These are phyloP conservation scores for Blennius ocellaris DNA, from an alignment of 2,113 vertebrate species.

Conservation along the genomic window DNA sequence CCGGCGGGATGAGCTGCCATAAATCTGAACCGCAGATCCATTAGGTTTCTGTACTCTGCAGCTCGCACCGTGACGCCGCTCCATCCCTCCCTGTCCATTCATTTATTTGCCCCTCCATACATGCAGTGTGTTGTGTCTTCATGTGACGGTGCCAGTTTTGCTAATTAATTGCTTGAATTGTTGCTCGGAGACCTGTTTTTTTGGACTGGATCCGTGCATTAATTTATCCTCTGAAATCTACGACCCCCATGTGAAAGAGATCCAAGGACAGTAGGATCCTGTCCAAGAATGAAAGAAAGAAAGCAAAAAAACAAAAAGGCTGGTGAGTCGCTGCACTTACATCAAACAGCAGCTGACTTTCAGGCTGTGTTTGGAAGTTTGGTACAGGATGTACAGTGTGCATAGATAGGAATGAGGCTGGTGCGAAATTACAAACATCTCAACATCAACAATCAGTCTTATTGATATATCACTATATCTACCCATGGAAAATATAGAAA, in stretches of 20 bases:
- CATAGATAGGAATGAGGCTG: no score
- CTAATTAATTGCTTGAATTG: slow-evolving; percentile 16
- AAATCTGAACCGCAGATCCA: slow-evolving; percentile 72
- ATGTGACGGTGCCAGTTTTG: neutral
- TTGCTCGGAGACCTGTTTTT: neutral
- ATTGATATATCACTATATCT: no score
- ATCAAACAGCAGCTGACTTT: neutral
- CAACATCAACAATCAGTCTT: no score
- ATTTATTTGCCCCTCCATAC: neutral
- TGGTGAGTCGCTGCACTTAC: neutral
- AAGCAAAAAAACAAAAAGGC: neutral
- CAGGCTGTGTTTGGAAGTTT: no score
- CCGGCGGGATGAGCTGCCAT: slow-evolving; percentile 54
- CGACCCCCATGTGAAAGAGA: slow-evolving; percentile 7
- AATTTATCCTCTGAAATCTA: neutral
- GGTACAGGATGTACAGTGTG: no score
- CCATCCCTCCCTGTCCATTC: neutral
- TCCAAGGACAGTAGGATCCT: neutral
- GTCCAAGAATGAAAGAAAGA: neutral
- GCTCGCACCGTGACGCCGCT: slow-evolving; percentile 14
- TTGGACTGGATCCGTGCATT: neutral
- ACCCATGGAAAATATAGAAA: no score
- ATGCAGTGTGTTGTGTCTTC: neutral
- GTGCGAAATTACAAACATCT: no score
- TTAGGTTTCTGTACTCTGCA: slow-evolving; percentile 43